Evolutionary conservation across 2,113 vertebrate species (phyloP).

Genomic region (Misgurnus mizolepis): DNA sequence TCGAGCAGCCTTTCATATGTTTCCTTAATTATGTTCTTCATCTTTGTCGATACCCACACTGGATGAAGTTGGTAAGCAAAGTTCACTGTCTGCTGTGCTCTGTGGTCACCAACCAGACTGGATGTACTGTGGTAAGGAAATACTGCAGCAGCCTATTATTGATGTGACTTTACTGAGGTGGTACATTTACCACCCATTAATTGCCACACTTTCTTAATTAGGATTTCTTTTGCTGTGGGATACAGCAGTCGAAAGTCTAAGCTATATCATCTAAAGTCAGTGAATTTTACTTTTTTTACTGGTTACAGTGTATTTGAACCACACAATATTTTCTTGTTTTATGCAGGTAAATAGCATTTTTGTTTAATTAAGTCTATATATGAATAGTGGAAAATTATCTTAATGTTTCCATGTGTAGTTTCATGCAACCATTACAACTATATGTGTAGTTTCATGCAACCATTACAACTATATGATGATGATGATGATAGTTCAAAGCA

Average conservation of each 20-base stretch:
- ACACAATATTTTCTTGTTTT: background rate
- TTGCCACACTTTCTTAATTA: conserved; percentile 5
- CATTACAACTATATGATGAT: no score
- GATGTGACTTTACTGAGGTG: conserved; percentile 2
- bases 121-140: background rate
- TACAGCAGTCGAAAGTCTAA: background rate
- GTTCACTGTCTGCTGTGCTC: conserved; percentile 68
- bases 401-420: no score
- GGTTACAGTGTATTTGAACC: no score
- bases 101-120: background rate
- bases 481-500: no score
- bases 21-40: conserved; percentile 99
- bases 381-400: background rate
- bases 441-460: no score
- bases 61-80: conserved; percentile 78
- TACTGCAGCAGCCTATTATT: background rate
- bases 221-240: background rate
- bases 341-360: conserved; percentile 14
- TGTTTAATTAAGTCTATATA: background rate
- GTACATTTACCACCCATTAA: conserved; percentile 14
- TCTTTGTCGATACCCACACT: conserved; percentile 86
- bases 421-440: no score
- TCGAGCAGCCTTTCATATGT: conserved; percentile 90
- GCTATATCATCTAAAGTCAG: background rate
- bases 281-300: background rate